Base-by-base conservation (phyloP, 1,140 invertebrate species). In the Hypothenemus hampei region DNA sequence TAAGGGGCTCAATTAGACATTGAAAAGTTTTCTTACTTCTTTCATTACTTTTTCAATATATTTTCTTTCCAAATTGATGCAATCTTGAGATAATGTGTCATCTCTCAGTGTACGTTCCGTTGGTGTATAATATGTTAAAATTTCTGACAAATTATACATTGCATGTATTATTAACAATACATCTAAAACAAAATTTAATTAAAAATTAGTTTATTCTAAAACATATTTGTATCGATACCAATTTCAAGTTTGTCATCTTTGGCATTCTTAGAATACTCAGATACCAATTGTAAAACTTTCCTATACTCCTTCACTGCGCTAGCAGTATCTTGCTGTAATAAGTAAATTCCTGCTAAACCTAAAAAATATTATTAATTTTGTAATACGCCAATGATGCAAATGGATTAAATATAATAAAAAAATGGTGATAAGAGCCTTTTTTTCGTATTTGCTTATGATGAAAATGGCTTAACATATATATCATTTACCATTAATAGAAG, bases 121-220 rank as follows among this genome's bases (percentile, higher is more conserved):
- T 37, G 65, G 66, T 45, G 62, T 64, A 43, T 57, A 33, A 8
- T 37, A 57, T 65, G 73, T 67, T 3, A 80, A 36, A 2, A 80
- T 51, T 65, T 84, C 77, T 6, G 75, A 65, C 19, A 88, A 69
- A 69, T 90, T 90, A 59, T 84, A 74, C 41, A 85, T 66, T 0
- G 84, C 77, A 70, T 90, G 87, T 20, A 89, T 78, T 59, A 80
- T 75, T 58, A 80, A 69, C 21, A 77, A 66, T 39, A 72, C 77
- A 61, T 77, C 75, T 57, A 20, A 41, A 54, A 56, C 20, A 36
- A 29, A 29, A 29, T n/a, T n/a, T 7, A 29, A 7, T 7, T 29
- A 29, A 29, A 29, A 6, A 29, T 29, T 29, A n/a, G 26, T 29
- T 29, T 6, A n/a, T 29, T 29, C 6, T 29, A 29, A 7, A 29